Evolutionary conservation across 2,888 invertebrate genomes (phyloP), one percentile per base, ranked within the genome.

Genomic region (Eupithecia pulchellata): DNA sequence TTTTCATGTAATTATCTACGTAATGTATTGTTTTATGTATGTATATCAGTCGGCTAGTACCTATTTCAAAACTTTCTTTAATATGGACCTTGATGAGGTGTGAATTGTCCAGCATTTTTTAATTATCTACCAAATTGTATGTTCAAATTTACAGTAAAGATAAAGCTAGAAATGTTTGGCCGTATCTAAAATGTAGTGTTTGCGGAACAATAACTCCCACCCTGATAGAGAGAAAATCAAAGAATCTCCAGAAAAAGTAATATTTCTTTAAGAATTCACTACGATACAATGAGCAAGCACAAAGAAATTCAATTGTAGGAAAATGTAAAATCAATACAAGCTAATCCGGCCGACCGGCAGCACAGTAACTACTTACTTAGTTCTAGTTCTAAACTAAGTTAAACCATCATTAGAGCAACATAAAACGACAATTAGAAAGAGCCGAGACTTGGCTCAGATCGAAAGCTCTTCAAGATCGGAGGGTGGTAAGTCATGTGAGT

Each of bases 401-500:
- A 66, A 74, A 71, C 66, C 66, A 64, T 71, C 68, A 69, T 74
- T 74, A 74, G 69, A 58, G 57, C 67, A 69, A 67, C 64, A 67
- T 64, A 67, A 73, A 69, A 73, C 72, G 69, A 72, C 69, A 73
- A 67, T 73, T 67, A 73, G 65, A 73, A 72, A 64, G 67, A 64
- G 42, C 60, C 47, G 32, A n/a, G 66, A 58, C 47, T 62, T 64
- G 62, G 69, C 69, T 73, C 82, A 84, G 86, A 85, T 88, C 87
- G 87, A 81, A 87, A 81, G 64, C 74, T 73, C 75, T 73, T 66
- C 66, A 73, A 71, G 71, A 75, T 60, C 64, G 55, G n/a, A 60
- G 72, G 72, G 78, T 72, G 60, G 89, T 85, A 84, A 71, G 68
- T 71, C 81, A 80, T 80, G 75, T 79, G 81, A 84, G 88, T 87